phyloP scores from a whole-genome alignment of 2,113 vertebrate species.

The Archocentrus centrarchus region DNA sequence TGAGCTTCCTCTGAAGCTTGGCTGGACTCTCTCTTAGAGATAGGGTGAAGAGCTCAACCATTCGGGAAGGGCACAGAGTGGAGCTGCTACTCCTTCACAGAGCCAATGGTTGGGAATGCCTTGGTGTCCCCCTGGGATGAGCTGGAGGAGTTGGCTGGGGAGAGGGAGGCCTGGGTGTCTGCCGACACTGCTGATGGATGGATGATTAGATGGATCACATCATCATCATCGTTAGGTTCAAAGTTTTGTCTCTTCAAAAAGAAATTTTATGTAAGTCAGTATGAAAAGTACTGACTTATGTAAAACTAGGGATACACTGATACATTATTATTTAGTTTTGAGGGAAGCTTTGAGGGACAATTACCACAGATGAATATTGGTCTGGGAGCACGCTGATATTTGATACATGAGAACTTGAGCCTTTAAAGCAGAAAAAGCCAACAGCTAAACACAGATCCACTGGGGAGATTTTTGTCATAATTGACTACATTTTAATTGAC shows the following conservation, averaged over 20 bases:
- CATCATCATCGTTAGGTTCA: neutral
- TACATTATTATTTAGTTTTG: neutral
- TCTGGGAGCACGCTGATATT: slow-evolving; percentile 5
- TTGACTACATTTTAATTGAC: slow-evolving; percentile 56
- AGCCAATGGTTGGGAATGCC: neutral
- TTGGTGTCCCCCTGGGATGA: neutral
- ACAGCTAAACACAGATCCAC: slow-evolving; percentile 44
- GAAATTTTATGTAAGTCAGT: neutral
- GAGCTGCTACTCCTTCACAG: slow-evolving; percentile 1
- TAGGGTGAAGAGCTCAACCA: neutral
- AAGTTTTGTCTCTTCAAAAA: neutral
- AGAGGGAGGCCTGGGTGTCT: neutral
- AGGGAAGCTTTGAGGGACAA: neutral
- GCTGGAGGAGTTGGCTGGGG: neutral
- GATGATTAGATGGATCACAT: neutral
- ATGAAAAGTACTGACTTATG: neutral
- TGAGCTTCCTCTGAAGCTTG: neutral
- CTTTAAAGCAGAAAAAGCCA: slow-evolving; percentile 42
- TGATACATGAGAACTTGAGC: slow-evolving; percentile 2
- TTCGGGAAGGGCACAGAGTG: neutral
- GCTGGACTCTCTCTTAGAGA: slow-evolving; percentile 2
- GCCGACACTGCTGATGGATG: neutral
- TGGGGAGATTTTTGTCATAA: slow-evolving; percentile 48
- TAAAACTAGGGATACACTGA: too few species aligned
- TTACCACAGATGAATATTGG: slow-evolving; percentile 11